These are phyloP conservation scores for Miniopterus natalensis DNA, from an alignment of 2,113 vertebrate species.

Conservation along the genomic window DNA sequence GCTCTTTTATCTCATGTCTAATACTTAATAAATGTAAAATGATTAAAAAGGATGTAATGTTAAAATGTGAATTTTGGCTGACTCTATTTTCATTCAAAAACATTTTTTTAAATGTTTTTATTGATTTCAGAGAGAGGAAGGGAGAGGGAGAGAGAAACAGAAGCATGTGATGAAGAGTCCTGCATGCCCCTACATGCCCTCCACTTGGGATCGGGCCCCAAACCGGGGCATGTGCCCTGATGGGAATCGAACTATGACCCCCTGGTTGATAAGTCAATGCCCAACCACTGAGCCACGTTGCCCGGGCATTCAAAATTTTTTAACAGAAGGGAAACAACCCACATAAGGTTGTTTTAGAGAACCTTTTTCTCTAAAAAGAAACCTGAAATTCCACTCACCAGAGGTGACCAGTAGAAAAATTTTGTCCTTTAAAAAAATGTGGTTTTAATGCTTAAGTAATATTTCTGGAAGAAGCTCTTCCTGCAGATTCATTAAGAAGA, in stretches of 20 bases:
- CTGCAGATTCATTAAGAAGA: not conserved
- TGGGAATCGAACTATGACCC: too few relatives aligned
- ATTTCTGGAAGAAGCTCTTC: not conserved
- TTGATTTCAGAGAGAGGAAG: too few relatives aligned
- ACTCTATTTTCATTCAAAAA: conserved; percentile 11
- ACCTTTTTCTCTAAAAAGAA: not conserved
- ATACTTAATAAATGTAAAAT: not conserved
- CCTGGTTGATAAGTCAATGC: too few relatives aligned
- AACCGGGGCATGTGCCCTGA: too few relatives aligned
- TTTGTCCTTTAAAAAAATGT: conserved; percentile 43
- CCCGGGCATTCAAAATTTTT: not conserved
- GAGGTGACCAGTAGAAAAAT: not conserved
- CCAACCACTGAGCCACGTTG: too few relatives aligned
- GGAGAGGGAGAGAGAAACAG: too few relatives aligned
- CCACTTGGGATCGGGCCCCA: too few relatives aligned
- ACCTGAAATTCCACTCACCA: not conserved
- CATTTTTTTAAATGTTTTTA: too few relatives aligned
- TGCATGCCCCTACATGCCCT: too few relatives aligned
- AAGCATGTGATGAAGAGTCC: too few relatives aligned
- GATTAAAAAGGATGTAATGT: not conserved
- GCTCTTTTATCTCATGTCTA: not conserved
- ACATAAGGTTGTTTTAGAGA: not conserved
- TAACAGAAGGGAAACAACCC: conserved; percentile 40
- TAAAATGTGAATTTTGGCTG: not conserved
- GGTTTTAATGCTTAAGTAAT: not conserved